These are phyloP conservation scores for Zelleria hepariella DNA, from an alignment of 2,888 invertebrate species.

Conservation along the genomic window DNA sequence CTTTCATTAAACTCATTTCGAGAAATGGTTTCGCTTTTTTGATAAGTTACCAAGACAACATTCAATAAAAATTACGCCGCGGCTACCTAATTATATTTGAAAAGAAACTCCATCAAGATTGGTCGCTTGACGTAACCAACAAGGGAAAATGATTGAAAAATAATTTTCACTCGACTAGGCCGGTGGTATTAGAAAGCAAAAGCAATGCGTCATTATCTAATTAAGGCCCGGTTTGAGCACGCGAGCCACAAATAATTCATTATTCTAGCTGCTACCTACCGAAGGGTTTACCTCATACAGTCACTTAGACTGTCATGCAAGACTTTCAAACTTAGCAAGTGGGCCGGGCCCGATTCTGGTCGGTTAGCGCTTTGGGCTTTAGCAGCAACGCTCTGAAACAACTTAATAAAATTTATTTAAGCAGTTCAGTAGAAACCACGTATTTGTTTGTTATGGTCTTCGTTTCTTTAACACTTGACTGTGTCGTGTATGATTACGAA, in stretches of 20 bases:
- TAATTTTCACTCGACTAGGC: conserved; percentile 1
- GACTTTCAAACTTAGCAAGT: conserved; percentile 54
- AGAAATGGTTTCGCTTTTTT: background rate
- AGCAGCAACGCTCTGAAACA: too few species aligned
- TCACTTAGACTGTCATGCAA: conserved; percentile 67
- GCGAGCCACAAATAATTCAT: conserved; percentile 68
- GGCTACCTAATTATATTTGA: too few species aligned
- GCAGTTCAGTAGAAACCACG: too few species aligned
- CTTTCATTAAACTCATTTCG: background rate
- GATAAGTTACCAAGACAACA: background rate
- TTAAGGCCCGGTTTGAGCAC: conserved; percentile 49
- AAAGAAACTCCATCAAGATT: background rate
- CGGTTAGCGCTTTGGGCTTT: background rate
- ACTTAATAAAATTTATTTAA: too few species aligned
- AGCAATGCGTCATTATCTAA: conserved; percentile 41
- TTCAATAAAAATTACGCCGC: background rate
- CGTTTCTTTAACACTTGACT: too few species aligned
- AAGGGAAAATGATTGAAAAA: background rate
- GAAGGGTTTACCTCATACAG: conserved; percentile 48
- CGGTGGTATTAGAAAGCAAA: conserved; percentile 18
- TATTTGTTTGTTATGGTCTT: too few species aligned
- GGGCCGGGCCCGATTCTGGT: conserved; percentile 8
- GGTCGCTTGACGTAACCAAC: background rate
- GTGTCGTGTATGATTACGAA: too few species aligned
- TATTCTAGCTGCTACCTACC: conserved; percentile 24